Evolutionary conservation across 2,888 invertebrate genomes (phyloP), one percentile per base, ranked within the genome.

Genomic region (Corbicula japonica): DNA sequence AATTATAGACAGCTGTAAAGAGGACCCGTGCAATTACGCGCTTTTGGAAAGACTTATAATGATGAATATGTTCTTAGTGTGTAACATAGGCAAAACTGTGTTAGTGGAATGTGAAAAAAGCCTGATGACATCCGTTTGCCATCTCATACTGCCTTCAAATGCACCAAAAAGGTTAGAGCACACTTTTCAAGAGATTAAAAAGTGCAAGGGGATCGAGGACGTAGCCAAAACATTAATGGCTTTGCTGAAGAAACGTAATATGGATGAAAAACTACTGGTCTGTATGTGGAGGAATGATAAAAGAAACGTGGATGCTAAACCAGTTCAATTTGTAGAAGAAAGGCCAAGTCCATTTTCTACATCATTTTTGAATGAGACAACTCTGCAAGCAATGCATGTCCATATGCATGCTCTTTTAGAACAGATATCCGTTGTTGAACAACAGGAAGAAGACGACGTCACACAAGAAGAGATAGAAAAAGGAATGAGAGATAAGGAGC

Each of bases 21-120:
- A 58, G 6, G n/a, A 26, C 12, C 26, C 44, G 3, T 26, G n/a
- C 1, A 46, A 50, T n/a, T 80, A 48, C 34, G 70, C 69, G 3
- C 26, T 82, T 50, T 83, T 84, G 21, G 88, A 88, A 54, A 82
- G 88, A n/a, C 56, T 77, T 10, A 26, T 88, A 2, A 54, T 87
- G 0, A 76, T 87, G 5, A 52, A 71, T 12, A 50, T 86, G 52
- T 76, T 83, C 3, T 44, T 82, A 26, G 41, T 87, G 21, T 66
- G 84, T 54, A 87, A 87, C 72, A 76, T 86, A 35, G 81, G 75
- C 3, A 58, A 70, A 5, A 54, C 70, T 15, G 62, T 84, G 6
- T 50, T 50, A 32, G 34, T 54, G 8, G 28, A 66, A 2, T 63
- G 56, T 34, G 78, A 76, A 66, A 60, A 60, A 0, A 28, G 23